Conservation (phyloP, 2,888 invertebrate genomes). For the Caenorhabditis wallacei region DNA sequence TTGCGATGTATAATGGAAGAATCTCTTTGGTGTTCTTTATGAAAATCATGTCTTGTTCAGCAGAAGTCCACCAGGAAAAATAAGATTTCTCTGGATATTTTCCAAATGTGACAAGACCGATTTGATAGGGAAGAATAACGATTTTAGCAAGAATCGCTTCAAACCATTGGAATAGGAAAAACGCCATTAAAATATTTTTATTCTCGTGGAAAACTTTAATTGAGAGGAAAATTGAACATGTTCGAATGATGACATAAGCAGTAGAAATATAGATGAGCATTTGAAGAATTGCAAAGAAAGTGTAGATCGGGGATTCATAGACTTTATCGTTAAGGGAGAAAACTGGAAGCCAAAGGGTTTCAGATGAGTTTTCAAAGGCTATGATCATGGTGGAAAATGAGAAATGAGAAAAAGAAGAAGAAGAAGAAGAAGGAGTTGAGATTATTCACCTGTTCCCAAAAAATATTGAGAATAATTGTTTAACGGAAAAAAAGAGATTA, state of each 20-base stretch:
- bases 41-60: not conserved
- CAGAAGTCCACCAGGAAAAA: constrained; percentile 13
- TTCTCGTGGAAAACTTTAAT: constrained; percentile 28
- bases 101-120: constrained; percentile 25
- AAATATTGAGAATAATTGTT: not conserved
- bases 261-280: not conserved
- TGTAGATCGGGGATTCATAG: constrained; percentile 17
- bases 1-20: constrained; percentile 15
- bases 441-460: not conserved
- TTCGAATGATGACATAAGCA: constrained; percentile 11
- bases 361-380: constrained; percentile 11
- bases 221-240: constrained; percentile 4
- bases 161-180: constrained; percentile 20
- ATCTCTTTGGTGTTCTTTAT: constrained; percentile 8
- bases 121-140: constrained; percentile 20
- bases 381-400: not conserved
- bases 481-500: too few species aligned
- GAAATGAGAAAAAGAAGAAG: not conserved
- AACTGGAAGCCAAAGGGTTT: constrained; percentile 23
- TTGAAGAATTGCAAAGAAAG: constrained; percentile 2
- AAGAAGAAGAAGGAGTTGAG: too few species aligned
- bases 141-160: constrained; percentile 14
- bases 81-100: not conserved
- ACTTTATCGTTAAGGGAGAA: constrained; percentile 18
- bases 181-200: constrained; percentile 12